Percentiles rank a stretch among this genome's conserved stretches.
phyloP scores from a whole-genome alignment of 2,113 vertebrate species.

The Ibidorhyncha struthersii region DNA sequence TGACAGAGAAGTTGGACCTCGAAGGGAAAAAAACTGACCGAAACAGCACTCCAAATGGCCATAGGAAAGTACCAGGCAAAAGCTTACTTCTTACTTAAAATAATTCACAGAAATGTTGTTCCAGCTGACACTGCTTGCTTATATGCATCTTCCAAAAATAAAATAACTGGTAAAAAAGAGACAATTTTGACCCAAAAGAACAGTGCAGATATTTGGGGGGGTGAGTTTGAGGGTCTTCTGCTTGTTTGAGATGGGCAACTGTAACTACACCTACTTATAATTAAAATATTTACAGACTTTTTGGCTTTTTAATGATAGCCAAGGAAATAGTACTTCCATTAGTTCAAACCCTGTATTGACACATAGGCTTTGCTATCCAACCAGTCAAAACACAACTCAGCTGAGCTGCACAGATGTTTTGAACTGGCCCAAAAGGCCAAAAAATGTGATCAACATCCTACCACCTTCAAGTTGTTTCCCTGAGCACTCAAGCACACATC shows the following conservation, averaged over 20 bases:
- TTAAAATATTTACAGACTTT: neutral
- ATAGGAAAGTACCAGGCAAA: neutral
- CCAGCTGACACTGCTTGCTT: neutral
- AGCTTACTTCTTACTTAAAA: neutral
- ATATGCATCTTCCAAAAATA: neutral
- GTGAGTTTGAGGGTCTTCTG: neutral
- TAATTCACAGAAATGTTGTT: neutral
- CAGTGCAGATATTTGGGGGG: neutral
- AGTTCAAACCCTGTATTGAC: neutral
- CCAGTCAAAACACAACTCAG: neutral
- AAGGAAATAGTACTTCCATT: neutral
- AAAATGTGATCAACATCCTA: neutral
- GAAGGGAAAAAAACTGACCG: neutral
- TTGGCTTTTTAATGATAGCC: neutral
- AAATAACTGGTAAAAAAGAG: neutral
- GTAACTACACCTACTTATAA: neutral
- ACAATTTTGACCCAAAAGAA: neutral
- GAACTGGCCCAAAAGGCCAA: slow-evolving; percentile 2
- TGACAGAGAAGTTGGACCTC: neutral
- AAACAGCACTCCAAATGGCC: neutral
- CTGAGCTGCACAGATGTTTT: neutral
- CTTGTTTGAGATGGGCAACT: neutral
- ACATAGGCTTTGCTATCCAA: neutral
- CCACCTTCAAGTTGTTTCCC: neutral
- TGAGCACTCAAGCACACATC: neutral